Percentiles rank a stretch among this genome's conserved stretches.
Conservation (phyloP, 2,888 invertebrate genomes). For the Mythimna lalbum region DNA sequence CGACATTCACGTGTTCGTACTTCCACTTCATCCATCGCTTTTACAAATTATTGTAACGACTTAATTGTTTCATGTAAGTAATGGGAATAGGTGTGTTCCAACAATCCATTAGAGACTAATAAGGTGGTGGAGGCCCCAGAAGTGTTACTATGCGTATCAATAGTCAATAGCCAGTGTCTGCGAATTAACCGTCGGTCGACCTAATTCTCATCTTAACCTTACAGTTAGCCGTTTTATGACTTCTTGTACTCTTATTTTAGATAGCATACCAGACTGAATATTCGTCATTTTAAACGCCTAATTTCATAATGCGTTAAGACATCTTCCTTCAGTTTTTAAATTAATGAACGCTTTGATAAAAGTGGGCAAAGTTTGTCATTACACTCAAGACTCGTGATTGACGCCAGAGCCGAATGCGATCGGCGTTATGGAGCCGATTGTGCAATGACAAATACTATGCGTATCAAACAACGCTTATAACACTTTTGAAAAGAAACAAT, state of each 20-base stretch:
- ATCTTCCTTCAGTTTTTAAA: background rate
- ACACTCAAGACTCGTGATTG: background rate
- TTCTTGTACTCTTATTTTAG: constrained; percentile 34
- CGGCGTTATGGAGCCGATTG: background rate
- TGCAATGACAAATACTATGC: background rate
- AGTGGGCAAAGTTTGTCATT: background rate
- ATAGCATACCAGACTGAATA: constrained; percentile 7
- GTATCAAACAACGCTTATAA: constrained; percentile 2
- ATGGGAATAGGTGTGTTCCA: constrained; percentile 39
- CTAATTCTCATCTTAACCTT: constrained; percentile 51
- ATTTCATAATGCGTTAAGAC: constrained; percentile 4
- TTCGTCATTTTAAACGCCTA: constrained; percentile 5
- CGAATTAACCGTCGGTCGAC: constrained; percentile 48
- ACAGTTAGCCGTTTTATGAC: constrained; percentile 54
- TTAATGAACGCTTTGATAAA: background rate
- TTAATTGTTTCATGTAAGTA: constrained; percentile 40
- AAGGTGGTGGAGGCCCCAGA: constrained; percentile 13
- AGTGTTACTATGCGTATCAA: constrained; percentile 44
- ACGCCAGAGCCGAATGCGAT: background rate
- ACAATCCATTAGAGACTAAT: constrained; percentile 29
- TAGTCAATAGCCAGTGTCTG: constrained; percentile 44
- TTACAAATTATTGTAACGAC: constrained; percentile 40
- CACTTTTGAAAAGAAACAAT: background rate
- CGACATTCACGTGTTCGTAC: constrained; percentile 38
- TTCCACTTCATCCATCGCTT: constrained; percentile 17